Evolutionary conservation across 92 coral and sea anemone genomes (phyloP), one percentile per base, ranked within the genome.

Genomic region (Hydrozoanthus gracilis): DNA sequence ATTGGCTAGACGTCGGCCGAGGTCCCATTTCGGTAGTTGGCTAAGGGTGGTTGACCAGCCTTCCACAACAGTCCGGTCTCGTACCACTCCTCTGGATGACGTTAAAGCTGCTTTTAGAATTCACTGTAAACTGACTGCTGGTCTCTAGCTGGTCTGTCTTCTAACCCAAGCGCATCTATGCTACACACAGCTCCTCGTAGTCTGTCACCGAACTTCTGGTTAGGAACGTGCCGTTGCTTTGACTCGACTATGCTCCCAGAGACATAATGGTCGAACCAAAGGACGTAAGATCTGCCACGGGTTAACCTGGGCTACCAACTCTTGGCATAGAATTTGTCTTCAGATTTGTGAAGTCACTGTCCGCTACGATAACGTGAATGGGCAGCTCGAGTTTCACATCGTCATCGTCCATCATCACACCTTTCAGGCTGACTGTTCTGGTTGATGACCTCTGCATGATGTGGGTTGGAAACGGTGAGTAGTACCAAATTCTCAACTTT

Each of bases 251-350:
- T 9, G 39, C 27, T 8, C 90, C 90, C 6, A 74, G 80, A 15
- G 76, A 65, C 87, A 88, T 82, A 17, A 88, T 82, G 13, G 83
- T 82, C 91, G 82, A 88, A n/a, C 91, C 91, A 44, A 88, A 62
- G 16, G 27, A 49, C n/a, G 88, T 82, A 51, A 89, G 77, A 49
- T 77, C 88, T 61, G 82, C 82, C 48, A 84, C 77, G 39, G 88
- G 82, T 48, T 86, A 14, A 50, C 20, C 39, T 27, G 73, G 86
- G 8, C 60, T 51, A 15, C 82, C 87, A 7, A 67, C 70, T 60
- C 70, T 77, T 8, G 92, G 87, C 56, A 51, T 71, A 46, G 74
- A 17, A 16, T 39, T 73, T 51, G 78, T 89, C 55, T 77, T 89
- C 44, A 89, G 52, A 51, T 60, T 77, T 35, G 83, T 69, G 51